Percentiles rank a stretch among this genome's conserved stretches.
Evolutionary conservation across 2,113 vertebrate species (phyloP).

Genomic region (Takifugu flavidus): DNA sequence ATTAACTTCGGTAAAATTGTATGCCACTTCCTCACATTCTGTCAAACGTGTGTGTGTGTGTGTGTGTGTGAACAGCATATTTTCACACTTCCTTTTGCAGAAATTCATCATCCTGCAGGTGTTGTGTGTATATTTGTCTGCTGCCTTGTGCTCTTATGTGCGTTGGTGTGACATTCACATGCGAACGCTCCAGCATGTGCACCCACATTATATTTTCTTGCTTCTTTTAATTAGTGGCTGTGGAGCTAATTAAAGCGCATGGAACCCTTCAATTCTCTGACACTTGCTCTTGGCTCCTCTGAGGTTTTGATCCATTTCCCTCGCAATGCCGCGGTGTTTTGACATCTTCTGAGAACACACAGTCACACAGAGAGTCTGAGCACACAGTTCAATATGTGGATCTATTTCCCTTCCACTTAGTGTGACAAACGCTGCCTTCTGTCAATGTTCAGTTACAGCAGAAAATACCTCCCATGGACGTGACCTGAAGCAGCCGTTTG

Average conservation of each 20-base stretch:
- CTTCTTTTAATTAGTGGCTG: constrained; percentile 55
- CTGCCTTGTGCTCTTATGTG: constrained; percentile 1
- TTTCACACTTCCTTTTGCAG: constrained; percentile 21
- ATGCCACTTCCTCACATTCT: not conserved
- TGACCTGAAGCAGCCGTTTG: too few species aligned
- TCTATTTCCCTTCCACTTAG: not conserved
- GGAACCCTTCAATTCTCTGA: constrained; percentile 34
- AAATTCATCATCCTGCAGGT: constrained; percentile 27
- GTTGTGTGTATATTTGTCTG: constrained; percentile 53
- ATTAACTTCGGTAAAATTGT: too few species aligned
- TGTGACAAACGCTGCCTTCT: not conserved
- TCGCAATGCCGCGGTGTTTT: constrained; percentile 18
- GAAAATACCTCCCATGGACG: too few species aligned
- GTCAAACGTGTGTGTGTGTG: not conserved
- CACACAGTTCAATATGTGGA: not conserved
- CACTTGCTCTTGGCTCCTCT: constrained; percentile 20
- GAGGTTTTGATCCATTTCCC: constrained; percentile 4
- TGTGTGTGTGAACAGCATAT: not conserved
- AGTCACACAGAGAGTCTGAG: not conserved
- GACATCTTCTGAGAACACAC: constrained; percentile 1
- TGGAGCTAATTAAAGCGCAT: constrained; percentile 61
- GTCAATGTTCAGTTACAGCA: not conserved
- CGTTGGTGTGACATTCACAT: constrained; percentile 17
- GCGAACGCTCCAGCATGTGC: not conserved
- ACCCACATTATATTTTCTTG: constrained; percentile 12